A percentile compares a stretch with the other conserved stretches of the same genome.
phyloP scores from a whole-genome alignment of 2,888 invertebrate genomes.

The Melanchra persicariae region DNA sequence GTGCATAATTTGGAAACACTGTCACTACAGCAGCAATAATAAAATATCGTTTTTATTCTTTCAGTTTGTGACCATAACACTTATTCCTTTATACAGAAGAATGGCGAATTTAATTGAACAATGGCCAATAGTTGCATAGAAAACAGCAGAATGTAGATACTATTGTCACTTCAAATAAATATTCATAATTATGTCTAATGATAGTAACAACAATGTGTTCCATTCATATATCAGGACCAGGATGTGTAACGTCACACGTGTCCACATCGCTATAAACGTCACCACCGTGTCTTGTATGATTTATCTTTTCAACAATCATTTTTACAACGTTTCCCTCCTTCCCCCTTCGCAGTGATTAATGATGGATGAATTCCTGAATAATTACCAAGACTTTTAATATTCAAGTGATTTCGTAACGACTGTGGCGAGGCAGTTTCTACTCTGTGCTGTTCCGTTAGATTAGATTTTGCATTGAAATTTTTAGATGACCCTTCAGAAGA shows the following conservation, averaged over 20 bases:
- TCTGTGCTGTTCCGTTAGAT: slow-evolving; percentile 70
- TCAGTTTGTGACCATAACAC: slow-evolving; percentile 15
- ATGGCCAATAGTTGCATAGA: slow-evolving; percentile 37
- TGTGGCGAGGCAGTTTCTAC: slow-evolving; percentile 65
- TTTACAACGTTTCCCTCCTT: slow-evolving; percentile 87
- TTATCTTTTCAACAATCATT: slow-evolving; percentile 90
- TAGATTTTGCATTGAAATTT: slow-evolving; percentile 70
- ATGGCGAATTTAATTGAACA: slow-evolving; percentile 43
- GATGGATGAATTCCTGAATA: slow-evolving; percentile 91
- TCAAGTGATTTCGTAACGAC: slow-evolving; percentile 85
- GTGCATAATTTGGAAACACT: background rate
- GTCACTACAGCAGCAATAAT: slow-evolving; percentile 3
- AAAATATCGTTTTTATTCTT: slow-evolving; percentile 14
- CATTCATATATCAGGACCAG: slow-evolving; percentile 71
- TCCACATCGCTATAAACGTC: slow-evolving; percentile 83
- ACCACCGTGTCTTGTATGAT: slow-evolving; percentile 86
- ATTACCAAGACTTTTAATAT: slow-evolving; percentile 91
- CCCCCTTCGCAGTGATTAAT: slow-evolving; percentile 89
- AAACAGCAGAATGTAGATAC: slow-evolving; percentile 27
- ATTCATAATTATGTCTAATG: slow-evolving; percentile 76
- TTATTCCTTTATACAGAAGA: slow-evolving; percentile 3
- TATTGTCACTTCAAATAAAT: slow-evolving; percentile 74
- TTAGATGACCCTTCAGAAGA: slow-evolving; percentile 86
- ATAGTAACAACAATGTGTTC: slow-evolving; percentile 77
- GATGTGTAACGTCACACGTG: slow-evolving; percentile 69